phyloP scores from a whole-genome alignment of 2,113 vertebrate species.

The Numida meleagris region DNA sequence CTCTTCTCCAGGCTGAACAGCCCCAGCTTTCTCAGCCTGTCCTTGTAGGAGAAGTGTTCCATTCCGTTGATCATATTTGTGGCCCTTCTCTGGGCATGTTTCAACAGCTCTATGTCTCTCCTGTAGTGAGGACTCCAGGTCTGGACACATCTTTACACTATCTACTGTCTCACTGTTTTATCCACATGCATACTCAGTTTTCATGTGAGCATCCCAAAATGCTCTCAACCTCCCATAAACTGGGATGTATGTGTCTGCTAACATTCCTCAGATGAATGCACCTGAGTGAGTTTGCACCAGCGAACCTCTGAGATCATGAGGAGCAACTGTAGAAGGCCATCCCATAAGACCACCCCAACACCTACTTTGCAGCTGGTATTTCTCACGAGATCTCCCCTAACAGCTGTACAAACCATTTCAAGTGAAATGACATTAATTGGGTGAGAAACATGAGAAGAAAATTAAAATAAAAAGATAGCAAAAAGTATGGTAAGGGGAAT shows the following conservation, averaged over 20 bases:
- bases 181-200: background rate
- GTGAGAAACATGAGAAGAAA: background rate
- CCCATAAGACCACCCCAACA: background rate
- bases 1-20: too few relatives aligned
- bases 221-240: background rate
- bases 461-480: background rate
- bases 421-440: background rate
- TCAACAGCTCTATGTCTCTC: too few relatives aligned
- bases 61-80: too few relatives aligned
- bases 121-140: too few relatives aligned
- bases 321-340: background rate
- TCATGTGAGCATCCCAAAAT: background rate
- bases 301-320: background rate
- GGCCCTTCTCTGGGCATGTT: too few relatives aligned
- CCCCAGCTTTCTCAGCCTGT: too few relatives aligned
- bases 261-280: background rate
- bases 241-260: background rate
- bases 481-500: background rate
- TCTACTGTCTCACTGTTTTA: background rate
- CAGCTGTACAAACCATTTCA: background rate
- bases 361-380: background rate
- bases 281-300: background rate
- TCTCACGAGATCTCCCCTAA: background rate
- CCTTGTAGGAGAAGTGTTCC: too few relatives aligned
- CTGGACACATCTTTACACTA: too few relatives aligned